Evolutionary conservation across 2,888 invertebrate species (phyloP).

Genomic region (Cremastinae sp.): DNA sequence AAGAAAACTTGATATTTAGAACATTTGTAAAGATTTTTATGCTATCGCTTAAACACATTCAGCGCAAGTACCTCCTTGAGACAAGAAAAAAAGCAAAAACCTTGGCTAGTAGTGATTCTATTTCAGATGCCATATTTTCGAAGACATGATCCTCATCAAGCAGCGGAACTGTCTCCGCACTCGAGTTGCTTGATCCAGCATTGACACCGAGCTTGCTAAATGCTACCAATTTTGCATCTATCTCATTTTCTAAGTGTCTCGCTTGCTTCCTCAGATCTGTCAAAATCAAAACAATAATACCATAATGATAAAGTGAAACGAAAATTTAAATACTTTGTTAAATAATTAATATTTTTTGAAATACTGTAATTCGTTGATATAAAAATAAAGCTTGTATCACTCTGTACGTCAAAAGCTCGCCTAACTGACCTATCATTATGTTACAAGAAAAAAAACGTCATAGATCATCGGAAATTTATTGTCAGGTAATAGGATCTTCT

Average conservation of each 20-base stretch:
- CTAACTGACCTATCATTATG: too few species aligned
- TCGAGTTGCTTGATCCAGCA: constrained; percentile 70
- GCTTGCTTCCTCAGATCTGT: constrained; percentile 95
- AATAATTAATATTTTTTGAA: too few species aligned
- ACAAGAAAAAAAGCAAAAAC: too few species aligned
- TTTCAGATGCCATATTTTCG: constrained; percentile 95
- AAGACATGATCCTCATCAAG: constrained; percentile 94
- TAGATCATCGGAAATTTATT: not conserved
- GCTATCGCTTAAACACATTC: too few species aligned
- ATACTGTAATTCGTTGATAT: too few species aligned
- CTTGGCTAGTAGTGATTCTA: constrained; percentile 92
- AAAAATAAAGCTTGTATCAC: too few species aligned
- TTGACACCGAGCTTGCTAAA: constrained; percentile 94
- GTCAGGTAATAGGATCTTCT: constrained; percentile 3
- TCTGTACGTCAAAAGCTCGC: too few species aligned
- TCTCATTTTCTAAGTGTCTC: constrained; percentile 95
- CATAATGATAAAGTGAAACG: not conserved
- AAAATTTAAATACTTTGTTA: not conserved
- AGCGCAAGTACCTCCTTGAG: too few species aligned
- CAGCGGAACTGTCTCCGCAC: constrained; percentile 88
- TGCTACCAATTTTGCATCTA: constrained; percentile 96
- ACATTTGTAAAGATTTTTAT: too few species aligned
- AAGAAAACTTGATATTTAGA: too few species aligned
- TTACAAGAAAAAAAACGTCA: too few species aligned
- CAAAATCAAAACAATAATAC: not conserved